Percentiles rank a stretch among this genome's conserved stretches.
phyloP scores from a whole-genome alignment of 2,888 invertebrate species.

The Temnothorax ravouxi region DNA sequence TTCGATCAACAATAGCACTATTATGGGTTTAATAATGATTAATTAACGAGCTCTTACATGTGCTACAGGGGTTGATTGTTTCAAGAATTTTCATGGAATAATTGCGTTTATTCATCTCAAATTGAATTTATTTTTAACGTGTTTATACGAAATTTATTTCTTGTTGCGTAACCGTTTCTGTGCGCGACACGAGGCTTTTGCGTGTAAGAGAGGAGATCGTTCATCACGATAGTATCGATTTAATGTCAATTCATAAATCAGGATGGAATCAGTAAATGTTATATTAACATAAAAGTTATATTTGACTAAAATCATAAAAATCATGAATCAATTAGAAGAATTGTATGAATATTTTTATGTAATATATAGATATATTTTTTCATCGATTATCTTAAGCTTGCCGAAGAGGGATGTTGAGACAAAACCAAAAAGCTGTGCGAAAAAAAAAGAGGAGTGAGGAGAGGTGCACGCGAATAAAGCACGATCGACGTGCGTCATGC shows the following conservation, averaged over 20 bases:
- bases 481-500: slow-evolving; percentile 21
- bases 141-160: not conserved
- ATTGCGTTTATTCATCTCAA: slow-evolving; percentile 19
- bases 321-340: not conserved
- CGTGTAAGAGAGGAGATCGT: slow-evolving; percentile 17
- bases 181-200: not conserved
- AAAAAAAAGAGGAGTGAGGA: not conserved
- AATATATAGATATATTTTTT: not conserved
- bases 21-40: slow-evolving; percentile 17
- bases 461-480: slow-evolving; percentile 24
- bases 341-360: not conserved
- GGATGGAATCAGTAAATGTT: slow-evolving; percentile 54
- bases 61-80: slow-evolving; percentile 37
- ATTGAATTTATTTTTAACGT: slow-evolving; percentile 15
- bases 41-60: not conserved
- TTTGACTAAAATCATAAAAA: not conserved
- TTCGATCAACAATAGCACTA: not conserved
- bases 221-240: slow-evolving; percentile 52
- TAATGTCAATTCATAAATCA: slow-evolving; percentile 39
- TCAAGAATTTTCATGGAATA: slow-evolving; percentile 40
- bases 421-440: not conserved
- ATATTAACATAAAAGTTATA: slow-evolving; percentile 63
- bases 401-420: not conserved
- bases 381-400: not conserved
- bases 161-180: slow-evolving; percentile 12